These are phyloP conservation scores for Bolinopsis microptera DNA, from an alignment of 37 sponge, comb jelly and placozoan genomes.

Conservation along the genomic window DNA sequence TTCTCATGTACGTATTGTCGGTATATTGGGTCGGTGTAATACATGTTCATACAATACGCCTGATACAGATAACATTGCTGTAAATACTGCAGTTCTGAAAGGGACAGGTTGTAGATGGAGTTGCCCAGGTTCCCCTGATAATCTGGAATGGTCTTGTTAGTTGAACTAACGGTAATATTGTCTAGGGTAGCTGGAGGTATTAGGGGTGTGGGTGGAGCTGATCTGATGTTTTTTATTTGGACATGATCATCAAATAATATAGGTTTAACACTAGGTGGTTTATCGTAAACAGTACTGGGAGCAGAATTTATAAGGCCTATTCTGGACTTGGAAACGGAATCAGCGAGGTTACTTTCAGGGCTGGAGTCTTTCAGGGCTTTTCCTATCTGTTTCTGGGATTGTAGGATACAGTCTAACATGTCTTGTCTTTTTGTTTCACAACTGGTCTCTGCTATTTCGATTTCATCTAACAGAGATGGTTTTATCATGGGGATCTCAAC, in stretches of 20 bases:
- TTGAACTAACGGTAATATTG: neutral
- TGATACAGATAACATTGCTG: slow-evolving; percentile 34
- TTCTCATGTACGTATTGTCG: slow-evolving; percentile 16
- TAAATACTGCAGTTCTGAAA: slow-evolving; percentile 1
- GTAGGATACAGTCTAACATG: slow-evolving; percentile 5
- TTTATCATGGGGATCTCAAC: neutral
- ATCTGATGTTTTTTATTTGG: neutral
- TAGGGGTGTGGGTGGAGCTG: neutral
- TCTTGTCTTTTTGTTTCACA: slow-evolving; percentile 47
- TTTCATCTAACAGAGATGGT: neutral
- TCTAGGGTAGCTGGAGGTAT: slow-evolving; percentile 3
- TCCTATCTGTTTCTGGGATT: slow-evolving; percentile 27
- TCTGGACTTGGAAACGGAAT: neutral
- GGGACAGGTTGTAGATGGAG: slow-evolving; percentile 13
- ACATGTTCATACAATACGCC: slow-evolving; percentile 36
- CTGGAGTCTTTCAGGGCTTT: neutral
- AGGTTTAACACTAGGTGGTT: neutral
- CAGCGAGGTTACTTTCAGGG: neutral
- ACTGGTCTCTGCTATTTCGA: neutral
- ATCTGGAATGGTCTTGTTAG: neutral
- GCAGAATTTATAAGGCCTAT: neutral
- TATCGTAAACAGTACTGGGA: neutral
- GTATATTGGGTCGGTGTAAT: neutral
- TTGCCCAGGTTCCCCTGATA: neutral
- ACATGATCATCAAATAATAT: neutral